Conservation (phyloP, 2,113 vertebrate genomes). For the Bubo scandiacus region DNA sequence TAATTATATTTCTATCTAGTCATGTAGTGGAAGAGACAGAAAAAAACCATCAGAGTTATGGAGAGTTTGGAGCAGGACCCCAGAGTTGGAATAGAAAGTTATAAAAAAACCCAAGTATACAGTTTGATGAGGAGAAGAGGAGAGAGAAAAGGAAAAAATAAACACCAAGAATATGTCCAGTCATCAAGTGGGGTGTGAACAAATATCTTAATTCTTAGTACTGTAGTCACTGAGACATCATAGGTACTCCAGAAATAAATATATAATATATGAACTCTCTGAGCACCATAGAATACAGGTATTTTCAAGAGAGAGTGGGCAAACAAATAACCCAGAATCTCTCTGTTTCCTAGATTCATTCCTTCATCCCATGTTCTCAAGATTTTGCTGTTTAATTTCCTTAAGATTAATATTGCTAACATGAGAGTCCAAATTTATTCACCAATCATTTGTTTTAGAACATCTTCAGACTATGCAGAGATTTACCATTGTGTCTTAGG, state of each 20-base stretch:
- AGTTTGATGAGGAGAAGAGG: neutral
- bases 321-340: neutral
- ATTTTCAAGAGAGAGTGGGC: neutral
- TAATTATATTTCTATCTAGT: neutral
- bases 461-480: neutral
- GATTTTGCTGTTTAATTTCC: neutral
- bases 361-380: neutral
- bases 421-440: neutral
- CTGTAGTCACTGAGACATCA: neutral
- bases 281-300: neutral
- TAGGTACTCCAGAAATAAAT: neutral
- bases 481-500: neutral
- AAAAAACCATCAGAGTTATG: neutral
- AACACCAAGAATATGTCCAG: neutral
- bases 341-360: neutral
- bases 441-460: neutral
- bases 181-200: accelerated
- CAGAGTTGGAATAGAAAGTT: neutral
- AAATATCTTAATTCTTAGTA: neutral
- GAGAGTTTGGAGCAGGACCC: neutral
- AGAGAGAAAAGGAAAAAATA: neutral
- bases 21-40: neutral
- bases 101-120: neutral
- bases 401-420: neutral
- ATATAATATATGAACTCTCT: neutral